Conservation (phyloP, 2,888 invertebrate species). For the Formica aserva region DNA sequence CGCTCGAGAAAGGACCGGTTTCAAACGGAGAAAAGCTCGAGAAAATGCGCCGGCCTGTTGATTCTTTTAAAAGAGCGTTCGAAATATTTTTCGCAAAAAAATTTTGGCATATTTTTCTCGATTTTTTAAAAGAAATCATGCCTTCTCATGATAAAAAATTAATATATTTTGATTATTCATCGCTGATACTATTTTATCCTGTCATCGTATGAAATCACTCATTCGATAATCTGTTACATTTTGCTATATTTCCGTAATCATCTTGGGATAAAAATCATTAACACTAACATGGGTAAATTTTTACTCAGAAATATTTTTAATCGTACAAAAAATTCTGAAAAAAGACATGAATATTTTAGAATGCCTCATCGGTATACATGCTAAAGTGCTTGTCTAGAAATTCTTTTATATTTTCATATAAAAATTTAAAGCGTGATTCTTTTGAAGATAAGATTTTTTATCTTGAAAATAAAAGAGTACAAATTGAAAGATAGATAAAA, state of each 20-base stretch:
- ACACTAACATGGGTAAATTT: too few relatives aligned
- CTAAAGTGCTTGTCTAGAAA: too few relatives aligned
- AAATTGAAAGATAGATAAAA: too few relatives aligned
- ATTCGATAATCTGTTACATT: background rate
- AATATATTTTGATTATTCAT: background rate
- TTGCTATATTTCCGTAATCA: background rate
- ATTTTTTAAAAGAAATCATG: background rate
- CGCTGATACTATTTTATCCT: background rate
- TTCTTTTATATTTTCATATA: too few relatives aligned
- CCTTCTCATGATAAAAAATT: background rate
- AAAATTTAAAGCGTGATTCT: too few relatives aligned
- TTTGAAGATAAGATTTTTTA: too few relatives aligned
- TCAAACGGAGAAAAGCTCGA: conserved; percentile 71
- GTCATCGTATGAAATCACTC: background rate
- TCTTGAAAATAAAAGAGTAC: too few relatives aligned
- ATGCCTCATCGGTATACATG: too few relatives aligned
- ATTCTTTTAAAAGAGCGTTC: background rate
- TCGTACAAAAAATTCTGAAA: too few relatives aligned
- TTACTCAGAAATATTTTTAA: too few relatives aligned
- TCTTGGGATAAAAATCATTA: background rate
- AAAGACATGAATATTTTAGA: too few relatives aligned
- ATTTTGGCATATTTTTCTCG: background rate
- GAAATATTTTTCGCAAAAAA: background rate
- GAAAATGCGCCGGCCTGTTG: conserved; percentile 59
- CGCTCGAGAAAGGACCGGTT: conserved; percentile 61